phyloP scores from a whole-genome alignment of 2,888 invertebrate species.

The Orthonevra nobilis region DNA sequence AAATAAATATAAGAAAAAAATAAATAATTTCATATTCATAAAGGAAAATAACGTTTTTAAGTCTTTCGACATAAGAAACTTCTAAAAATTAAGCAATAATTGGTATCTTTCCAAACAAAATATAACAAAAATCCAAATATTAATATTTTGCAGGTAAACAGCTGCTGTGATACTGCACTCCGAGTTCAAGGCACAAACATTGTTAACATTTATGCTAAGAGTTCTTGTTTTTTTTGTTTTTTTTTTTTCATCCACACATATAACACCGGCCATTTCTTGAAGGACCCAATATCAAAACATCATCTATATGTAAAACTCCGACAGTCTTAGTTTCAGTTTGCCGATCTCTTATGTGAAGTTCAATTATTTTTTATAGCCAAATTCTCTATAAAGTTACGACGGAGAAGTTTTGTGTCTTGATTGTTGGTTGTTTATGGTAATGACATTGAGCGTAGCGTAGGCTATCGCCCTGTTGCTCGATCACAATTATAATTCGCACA shows the following conservation, averaged over 20 bases:
- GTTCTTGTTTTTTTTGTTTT: no score
- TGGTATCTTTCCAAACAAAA: slow-evolving; percentile 13
- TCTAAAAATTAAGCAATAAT: slow-evolving; percentile 18
- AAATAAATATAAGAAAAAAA: slow-evolving; percentile 5
- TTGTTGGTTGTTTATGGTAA: no score
- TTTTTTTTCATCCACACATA: no score
- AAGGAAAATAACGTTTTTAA: neutral
- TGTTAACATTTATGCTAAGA: slow-evolving; percentile 1
- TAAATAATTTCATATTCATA: slow-evolving; percentile 1
- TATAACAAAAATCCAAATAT: slow-evolving; percentile 1
- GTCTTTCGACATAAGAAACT: neutral
- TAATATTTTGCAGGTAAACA: neutral
- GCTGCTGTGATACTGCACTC: slow-evolving; percentile 8
- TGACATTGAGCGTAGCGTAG: no score
- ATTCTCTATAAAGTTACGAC: no score
- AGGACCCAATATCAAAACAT: neutral
- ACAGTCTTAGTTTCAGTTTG: no score
- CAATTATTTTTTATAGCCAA: no score
- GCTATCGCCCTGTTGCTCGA: no score
- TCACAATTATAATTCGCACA: no score
- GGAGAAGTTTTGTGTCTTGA: no score
- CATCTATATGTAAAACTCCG: neutral
- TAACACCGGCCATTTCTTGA: neutral
- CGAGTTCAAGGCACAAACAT: slow-evolving; percentile 8
- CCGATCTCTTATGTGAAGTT: no score